Evolutionary conservation across 2,113 vertebrate genomes (phyloP).

Genomic region (Neotoma lepida): DNA sequence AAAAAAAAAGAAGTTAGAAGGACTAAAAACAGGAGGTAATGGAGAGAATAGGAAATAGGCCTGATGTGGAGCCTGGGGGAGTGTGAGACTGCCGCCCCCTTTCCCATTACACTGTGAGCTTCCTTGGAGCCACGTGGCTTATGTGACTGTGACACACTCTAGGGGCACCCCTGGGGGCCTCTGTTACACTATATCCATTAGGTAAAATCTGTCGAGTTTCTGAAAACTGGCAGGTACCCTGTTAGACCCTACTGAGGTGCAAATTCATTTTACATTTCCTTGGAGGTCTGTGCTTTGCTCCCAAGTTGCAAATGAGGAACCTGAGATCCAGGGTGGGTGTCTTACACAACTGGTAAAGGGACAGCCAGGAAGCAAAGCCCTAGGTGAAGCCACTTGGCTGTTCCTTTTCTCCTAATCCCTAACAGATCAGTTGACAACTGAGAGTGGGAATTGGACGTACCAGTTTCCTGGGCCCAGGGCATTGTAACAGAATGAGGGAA

Average conservation of each 20-base stretch:
- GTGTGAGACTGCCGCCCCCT: too few species aligned
- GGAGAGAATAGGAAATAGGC: neutral
- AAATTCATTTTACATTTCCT: neutral
- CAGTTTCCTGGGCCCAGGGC: neutral
- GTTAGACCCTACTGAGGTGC: neutral
- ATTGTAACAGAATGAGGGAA: neutral
- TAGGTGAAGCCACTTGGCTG: too few species aligned
- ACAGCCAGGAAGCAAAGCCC: neutral
- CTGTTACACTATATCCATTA: neutral
- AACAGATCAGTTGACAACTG: fast-evolving
- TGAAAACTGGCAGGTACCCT: neutral
- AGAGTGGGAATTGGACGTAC: neutral
- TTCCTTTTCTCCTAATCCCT: neutral
- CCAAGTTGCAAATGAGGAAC: neutral
- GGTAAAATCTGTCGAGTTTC: neutral
- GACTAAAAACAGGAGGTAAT: neutral
- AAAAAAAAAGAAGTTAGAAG: too few species aligned
- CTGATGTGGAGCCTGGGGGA: neutral
- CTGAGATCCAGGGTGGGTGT: neutral
- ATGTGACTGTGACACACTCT: neutral
- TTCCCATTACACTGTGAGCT: neutral
- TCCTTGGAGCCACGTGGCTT: neutral
- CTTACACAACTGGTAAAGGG: neutral
- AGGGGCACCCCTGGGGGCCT: fast-evolving
- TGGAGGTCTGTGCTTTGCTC: neutral